Evolutionary conservation across 1,140 invertebrate species (phyloP).

Genomic region (Pseudomyrmex cubaensis): DNA sequence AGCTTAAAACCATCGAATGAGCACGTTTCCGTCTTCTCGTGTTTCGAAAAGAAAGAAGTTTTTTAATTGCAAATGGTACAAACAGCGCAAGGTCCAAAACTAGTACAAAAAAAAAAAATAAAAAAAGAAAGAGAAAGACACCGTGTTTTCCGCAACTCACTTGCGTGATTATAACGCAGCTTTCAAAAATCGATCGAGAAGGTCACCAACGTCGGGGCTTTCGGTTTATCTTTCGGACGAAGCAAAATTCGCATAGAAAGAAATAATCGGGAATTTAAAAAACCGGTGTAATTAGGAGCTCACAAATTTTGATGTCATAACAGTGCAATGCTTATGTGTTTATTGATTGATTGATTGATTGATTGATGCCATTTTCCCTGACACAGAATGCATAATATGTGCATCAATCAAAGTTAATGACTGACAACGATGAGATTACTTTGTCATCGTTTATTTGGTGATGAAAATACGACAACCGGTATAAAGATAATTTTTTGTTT

Average conservation of each 20-base stretch:
- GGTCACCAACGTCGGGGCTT: no score
- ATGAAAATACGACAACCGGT: not conserved
- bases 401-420: not conserved
- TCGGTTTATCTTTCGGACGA: no score
- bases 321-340: not conserved
- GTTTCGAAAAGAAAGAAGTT: constrained; percentile 3
- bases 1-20: constrained; percentile 7
- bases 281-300: constrained; percentile 24
- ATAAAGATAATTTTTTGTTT: not conserved
- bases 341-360: not conserved
- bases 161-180: constrained; percentile 12
- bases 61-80: constrained; percentile 1
- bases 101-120: no score
- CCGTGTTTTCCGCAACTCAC: not conserved
- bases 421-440: not conserved
- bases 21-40: not conserved
- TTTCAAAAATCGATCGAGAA: constrained; percentile 15
- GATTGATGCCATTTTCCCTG: not conserved
- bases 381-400: not conserved
- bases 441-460: not conserved
- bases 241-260: not conserved
- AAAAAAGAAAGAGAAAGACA: not conserved
- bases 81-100: not conserved
- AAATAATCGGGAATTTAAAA: not conserved
- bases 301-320: constrained; percentile 13